Percentiles rank a stretch among this genome's conserved stretches.
These are phyloP conservation scores for Isaurus tuberculatus DNA, from an alignment of 92 coral and sea anemone genomes.

Conservation along the genomic window DNA sequence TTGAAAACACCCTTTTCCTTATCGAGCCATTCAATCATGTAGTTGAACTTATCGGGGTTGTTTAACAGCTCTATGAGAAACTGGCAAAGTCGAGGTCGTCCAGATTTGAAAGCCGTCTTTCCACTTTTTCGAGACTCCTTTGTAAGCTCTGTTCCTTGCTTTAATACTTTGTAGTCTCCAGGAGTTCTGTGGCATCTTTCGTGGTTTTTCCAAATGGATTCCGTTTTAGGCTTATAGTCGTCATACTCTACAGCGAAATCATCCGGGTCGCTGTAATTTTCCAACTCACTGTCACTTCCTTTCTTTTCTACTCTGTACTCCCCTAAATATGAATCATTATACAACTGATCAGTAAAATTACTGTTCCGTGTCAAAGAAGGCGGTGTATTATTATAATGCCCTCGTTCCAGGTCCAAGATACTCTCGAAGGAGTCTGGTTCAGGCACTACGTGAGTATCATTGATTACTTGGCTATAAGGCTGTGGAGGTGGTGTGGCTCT, in stretches of 20 bases:
- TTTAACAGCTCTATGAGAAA: slow-evolving; percentile 85
- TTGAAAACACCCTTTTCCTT: slow-evolving; percentile 92
- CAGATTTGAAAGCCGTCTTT: slow-evolving; percentile 72
- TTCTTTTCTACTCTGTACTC: slow-evolving; percentile 21
- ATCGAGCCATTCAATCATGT: slow-evolving; percentile 97
- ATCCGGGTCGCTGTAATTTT: slow-evolving; percentile 30
- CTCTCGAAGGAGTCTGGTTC: slow-evolving; percentile 34
- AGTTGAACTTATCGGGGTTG: slow-evolving; percentile 81
- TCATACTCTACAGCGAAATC: slow-evolving; percentile 7
- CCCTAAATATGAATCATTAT: slow-evolving; percentile 13
- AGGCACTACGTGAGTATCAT: slow-evolving; percentile 42
- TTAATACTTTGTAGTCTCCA: neutral
- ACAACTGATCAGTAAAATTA: slow-evolving; percentile 14
- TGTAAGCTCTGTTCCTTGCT: slow-evolving; percentile 1
- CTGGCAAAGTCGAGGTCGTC: slow-evolving; percentile 97
- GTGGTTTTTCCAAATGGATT: slow-evolving; percentile 3
- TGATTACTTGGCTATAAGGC: neutral
- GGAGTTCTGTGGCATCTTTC: slow-evolving; percentile 15
- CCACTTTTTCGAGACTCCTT: slow-evolving; percentile 53
- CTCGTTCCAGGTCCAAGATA: slow-evolving; percentile 36
- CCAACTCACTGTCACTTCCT: slow-evolving; percentile 34
- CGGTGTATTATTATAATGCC: slow-evolving; percentile 12
- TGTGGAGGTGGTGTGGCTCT: slow-evolving; percentile 6
- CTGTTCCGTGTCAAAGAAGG: slow-evolving; percentile 24
- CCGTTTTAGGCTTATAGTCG: neutral